phyloP scores from a whole-genome alignment of 2,113 vertebrate genomes.

The Poeciliopsis retropinna region DNA sequence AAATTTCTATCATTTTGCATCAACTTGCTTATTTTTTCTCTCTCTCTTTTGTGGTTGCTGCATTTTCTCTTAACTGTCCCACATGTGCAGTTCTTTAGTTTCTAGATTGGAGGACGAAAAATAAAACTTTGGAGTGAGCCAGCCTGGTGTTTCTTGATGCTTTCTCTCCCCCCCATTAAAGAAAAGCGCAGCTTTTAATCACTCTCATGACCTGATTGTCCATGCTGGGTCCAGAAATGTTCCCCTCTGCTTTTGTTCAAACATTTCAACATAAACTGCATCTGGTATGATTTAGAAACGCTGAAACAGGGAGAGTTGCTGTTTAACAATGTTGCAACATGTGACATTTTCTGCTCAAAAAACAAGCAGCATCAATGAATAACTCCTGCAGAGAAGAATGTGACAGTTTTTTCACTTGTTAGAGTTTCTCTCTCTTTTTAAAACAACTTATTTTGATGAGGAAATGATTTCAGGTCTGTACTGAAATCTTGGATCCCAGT shows the following conservation, averaged over 20 bases:
- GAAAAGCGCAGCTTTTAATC: conserved; percentile 50
- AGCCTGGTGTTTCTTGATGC: conserved; percentile 18
- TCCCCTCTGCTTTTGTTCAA: conserved; percentile 29
- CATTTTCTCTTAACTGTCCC: conserved; percentile 20
- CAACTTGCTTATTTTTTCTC: not conserved
- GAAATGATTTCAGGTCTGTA: not conserved
- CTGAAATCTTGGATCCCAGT: conserved; percentile 1
- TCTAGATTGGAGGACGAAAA: conserved; percentile 21
- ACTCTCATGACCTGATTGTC: conserved; percentile 17
- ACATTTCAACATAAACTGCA: conserved; percentile 16
- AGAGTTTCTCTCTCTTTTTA: not conserved
- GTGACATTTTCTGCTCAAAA: not conserved
- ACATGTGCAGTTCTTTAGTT: conserved; percentile 34
- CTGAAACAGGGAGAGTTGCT: conserved; percentile 19
- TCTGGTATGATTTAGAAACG: conserved; percentile 17
- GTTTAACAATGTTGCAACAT: not conserved
- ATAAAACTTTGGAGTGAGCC: conserved; percentile 20
- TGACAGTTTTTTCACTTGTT: not conserved
- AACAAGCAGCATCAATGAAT: not conserved
- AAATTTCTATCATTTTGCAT: not conserved
- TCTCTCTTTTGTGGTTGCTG: not conserved
- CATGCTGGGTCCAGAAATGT: conserved; percentile 17
- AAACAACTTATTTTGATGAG: not conserved
- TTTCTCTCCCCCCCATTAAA: conserved; percentile 1
- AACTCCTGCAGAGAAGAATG: not conserved